Evolutionary conservation across 2,888 invertebrate species (phyloP).

Genomic region (Branchellion lobata): DNA sequence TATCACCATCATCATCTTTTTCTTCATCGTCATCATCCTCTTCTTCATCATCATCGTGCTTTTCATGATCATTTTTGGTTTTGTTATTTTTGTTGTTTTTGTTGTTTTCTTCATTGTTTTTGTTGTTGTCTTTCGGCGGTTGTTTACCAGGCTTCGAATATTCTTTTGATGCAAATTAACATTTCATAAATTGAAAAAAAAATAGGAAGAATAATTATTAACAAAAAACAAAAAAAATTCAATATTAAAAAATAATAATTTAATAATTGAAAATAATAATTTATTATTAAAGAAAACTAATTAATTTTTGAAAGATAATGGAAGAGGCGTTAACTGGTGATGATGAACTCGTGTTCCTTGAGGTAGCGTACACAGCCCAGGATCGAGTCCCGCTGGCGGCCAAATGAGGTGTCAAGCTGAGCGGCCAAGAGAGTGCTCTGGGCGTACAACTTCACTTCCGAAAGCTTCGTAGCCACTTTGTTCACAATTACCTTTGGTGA

Average conservation of each 20-base stretch:
- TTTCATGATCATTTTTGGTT: too few relatives aligned
- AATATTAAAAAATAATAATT: slow-evolving; percentile 28
- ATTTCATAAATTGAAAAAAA: slow-evolving; percentile 9
- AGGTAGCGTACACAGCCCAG: slow-evolving; percentile 70
- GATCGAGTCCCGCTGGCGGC: slow-evolving; percentile 59
- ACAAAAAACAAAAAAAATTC: too few relatives aligned
- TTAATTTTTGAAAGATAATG: too few relatives aligned
- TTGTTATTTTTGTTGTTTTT: slow-evolving; percentile 26
- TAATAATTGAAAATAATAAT: slow-evolving; percentile 13
- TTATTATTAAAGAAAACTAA: background rate
- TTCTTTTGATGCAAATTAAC: background rate
- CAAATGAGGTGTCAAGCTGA: slow-evolving; percentile 45
- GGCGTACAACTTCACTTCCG: slow-evolving; percentile 75
- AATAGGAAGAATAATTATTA: too few relatives aligned
- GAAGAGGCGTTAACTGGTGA: slow-evolving; percentile 50
- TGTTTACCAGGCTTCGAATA: background rate
- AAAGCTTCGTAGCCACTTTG: slow-evolving; percentile 73
- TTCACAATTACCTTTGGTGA: slow-evolving; percentile 75
- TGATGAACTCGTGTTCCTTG: slow-evolving; percentile 78
- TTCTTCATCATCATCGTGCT: background rate
- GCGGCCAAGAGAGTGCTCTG: slow-evolving; percentile 75
- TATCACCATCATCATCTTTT: slow-evolving; percentile 2
- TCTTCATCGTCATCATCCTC: background rate
- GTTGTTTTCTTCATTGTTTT: background rate
- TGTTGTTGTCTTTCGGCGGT: background rate